Base-by-base conservation (phyloP, 2,113 vertebrate genomes). In the Bubalus kerabau region DNA sequence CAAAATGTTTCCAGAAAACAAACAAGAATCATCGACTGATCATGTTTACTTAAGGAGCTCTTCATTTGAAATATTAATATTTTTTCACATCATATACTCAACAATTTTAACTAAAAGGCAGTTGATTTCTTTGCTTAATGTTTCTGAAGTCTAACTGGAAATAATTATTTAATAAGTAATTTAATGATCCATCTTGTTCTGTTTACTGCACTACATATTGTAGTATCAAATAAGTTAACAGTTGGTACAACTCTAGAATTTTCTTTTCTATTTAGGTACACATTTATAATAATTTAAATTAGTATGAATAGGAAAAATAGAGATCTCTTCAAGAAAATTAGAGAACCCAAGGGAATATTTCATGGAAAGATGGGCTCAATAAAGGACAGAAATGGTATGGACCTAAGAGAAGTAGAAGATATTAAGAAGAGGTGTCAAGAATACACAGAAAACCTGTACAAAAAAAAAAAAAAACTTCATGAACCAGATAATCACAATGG, bases 91-190 rank as follows among this genome's bases (percentile, higher is more conserved):
- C 50, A 88, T 24, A 93, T 52, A 64, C 59, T 93, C 36, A 92
- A 67, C 46, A 54, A 59, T 52, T 97, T 97, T 98, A 94, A 91
- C 89, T 84, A 97, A 80, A 62, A 88, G 52, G 3, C 3, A 90
- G 62, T 15, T 90, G 28, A 93, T 97, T 94, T 87, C 4, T 97
- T 86, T 48, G 2, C n/a, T 91, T 94, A 98, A 91, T 80, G 7
- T 7, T 89, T 81, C 32, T 91, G 21, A 60, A 32, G 9, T 57
- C 2, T 93, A 11, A 40, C 13, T 48, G 13, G 74, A 96, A 50
- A 90, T 83, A 40, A 6, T 90, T 2, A 54, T 96, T 97, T 96
- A 2, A 36, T 96, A 14, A 59, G 36, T 7, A 0, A 90, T 12
- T 96, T 82, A 95, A 94, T 94, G 11, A 86, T 2, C 9, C 46